Base-by-base conservation (phyloP, 2,113 vertebrate genomes). In the Oxyruncus cristatus region DNA sequence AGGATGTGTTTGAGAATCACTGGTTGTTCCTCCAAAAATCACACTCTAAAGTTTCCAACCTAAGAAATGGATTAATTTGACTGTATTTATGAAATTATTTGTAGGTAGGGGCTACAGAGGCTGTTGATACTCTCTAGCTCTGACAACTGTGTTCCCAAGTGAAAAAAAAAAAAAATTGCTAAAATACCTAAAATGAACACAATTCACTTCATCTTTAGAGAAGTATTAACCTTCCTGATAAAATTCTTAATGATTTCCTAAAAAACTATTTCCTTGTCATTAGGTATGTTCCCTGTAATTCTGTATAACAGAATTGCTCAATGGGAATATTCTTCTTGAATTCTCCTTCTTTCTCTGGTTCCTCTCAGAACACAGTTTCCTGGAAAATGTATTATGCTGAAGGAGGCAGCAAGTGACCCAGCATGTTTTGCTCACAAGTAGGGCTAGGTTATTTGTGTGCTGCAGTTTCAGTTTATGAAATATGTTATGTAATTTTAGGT, bases 401-500 rank as follows among this genome's bases (percentile, higher is more conserved):
- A 16, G 66, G 65, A 91, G 80, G 84, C 46, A 87, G 61, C 2
- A 3, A 62, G 55, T 67, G 74, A 55, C 73, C 61, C 42, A 81
- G 59, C 9, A 9, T 2, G 1, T 82, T 78, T 30, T 0, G 5
- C 37, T 82, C 58, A 72, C 58, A 19, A 5, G 19, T 20, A 52
- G 49, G 59, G 41, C 27, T 16, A 35, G 39, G 44, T 66, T 74
- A 91, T 80, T 96, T 66, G 74, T 17, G 6, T 33, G 73, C 65
- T 58, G 20, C 39, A 46, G 80, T 95, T 91, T 92, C 87, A 77
- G 76, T 72, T 93, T 75, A 68, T 83, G 85, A 92, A 93, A 94
- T 24, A 9, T 2, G 37, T 91, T 74, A 68, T 72, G 82, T 76
- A 90, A 92, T 79, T 94, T 93, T 46, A 88, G 37, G 42, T 83